Base-by-base conservation (phyloP, 1,140 invertebrate species). In the Oscheius sp. region DNA sequence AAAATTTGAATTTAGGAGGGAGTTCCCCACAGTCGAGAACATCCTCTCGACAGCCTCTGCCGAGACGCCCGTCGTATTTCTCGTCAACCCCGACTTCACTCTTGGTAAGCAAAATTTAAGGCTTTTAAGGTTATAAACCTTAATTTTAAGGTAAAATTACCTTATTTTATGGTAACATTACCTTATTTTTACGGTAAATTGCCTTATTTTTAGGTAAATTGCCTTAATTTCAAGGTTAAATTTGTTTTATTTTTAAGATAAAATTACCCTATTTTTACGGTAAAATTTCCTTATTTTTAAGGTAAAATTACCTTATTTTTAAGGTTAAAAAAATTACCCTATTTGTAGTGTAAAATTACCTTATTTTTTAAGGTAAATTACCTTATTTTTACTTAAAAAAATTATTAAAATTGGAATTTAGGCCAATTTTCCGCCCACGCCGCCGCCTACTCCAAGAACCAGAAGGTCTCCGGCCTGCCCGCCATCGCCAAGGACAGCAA, bases 31-130 rank as follows among this genome's bases (percentile, higher is more conserved):
- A n/a, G 46, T 28, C 13, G 65, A 42, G 15, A 7, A 67, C 15
- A 28, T 67, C 42, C 38, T 55, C 4, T n/a, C 31, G 35, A 26
- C 20, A 1, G 45, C 65, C 45, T 46, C 65, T 0, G 20, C 65
- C 13, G 65, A 67, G 18, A 34, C 45, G 42, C 65, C 65, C 20
- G 15, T 67, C 42, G 65, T 67, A 29, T 67, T 67, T 31, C 36
- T 67, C 26, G 65, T 67, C 2, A 67, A 67, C 46, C 65, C 65
- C 7, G 65, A 67, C 49, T 67, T 67, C 65, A 67, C 65, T 49
- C 65, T 67, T 52, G 65, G 65, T 67, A 66, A 2, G 34, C 20
- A 7, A 4, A 58, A 28, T 58, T 58, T 18, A 20, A 20, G 1
- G 20, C 15, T 18, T 15, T 20, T 52, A 23, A 23, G 46, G 46